A percentile compares a stretch with the other conserved stretches of the same genome.
Conservation (phyloP, 2,888 invertebrate species). For the Tholera decimalis region DNA sequence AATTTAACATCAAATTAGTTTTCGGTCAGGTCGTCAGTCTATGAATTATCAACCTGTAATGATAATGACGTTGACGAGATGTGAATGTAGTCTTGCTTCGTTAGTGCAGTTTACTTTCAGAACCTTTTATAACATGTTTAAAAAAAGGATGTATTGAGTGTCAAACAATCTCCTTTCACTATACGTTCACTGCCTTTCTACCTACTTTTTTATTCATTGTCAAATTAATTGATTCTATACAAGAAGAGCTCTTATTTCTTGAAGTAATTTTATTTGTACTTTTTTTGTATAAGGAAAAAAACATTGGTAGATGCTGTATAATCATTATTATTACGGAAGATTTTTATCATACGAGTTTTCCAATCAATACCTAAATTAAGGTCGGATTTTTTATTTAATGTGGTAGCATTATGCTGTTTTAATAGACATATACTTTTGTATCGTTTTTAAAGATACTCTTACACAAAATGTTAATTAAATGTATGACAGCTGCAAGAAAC, state of each 20-base stretch:
- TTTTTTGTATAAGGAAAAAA: slow-evolving; percentile 3
- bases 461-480: too few species aligned
- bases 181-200: slow-evolving; percentile 44
- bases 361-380: not conserved
- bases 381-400: not conserved
- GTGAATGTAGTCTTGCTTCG: not conserved
- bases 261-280: slow-evolving; percentile 2
- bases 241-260: slow-evolving; percentile 12
- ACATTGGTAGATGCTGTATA: not conserved
- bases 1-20: too few species aligned
- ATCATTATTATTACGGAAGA: slow-evolving; percentile 5
- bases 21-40: too few species aligned
- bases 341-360: not conserved
- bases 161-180: slow-evolving; percentile 58
- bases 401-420: not conserved
- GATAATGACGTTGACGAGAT: slow-evolving; percentile 3
- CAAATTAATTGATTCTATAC: slow-evolving; percentile 41
- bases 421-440: not conserved
- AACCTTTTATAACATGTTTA: slow-evolving; percentile 17
- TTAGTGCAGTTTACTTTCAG: slow-evolving; percentile 23
- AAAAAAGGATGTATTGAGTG: slow-evolving; percentile 47
- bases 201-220: slow-evolving; percentile 28
- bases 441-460: too few species aligned
- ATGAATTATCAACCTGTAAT: too few species aligned
- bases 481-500: not conserved